These are phyloP conservation scores for Gracilinanus agilis DNA, from an alignment of 2,113 vertebrate species.

Conservation along the genomic window DNA sequence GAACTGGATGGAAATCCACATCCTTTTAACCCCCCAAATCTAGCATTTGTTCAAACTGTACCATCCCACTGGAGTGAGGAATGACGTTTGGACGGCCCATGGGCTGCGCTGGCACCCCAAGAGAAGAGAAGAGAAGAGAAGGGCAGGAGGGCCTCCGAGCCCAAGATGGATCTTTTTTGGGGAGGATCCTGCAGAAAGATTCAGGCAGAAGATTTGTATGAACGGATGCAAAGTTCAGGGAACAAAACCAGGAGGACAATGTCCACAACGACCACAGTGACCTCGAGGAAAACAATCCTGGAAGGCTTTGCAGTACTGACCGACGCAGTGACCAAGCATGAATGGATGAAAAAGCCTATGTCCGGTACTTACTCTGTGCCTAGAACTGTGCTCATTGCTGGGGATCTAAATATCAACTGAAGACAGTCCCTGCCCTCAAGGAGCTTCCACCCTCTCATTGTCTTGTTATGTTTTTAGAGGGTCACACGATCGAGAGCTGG, in stretches of 20 bases:
- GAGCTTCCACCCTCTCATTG: neutral
- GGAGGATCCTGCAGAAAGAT: neutral
- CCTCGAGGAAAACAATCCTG: too few species aligned
- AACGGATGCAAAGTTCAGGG: neutral
- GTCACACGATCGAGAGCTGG: too few species aligned
- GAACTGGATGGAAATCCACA: neutral
- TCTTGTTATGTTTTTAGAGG: neutral
- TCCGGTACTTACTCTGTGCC: neutral
- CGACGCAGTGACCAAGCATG: neutral
- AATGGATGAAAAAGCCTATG: neutral
- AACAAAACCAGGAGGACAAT: neutral
- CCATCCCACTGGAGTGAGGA: neutral
- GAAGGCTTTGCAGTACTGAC: neutral
- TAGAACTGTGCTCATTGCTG: neutral
- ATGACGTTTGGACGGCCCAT: neutral
- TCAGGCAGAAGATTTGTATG: neutral
- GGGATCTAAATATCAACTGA: neutral
- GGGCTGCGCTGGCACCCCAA: too few species aligned
- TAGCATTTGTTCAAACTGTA: neutral
- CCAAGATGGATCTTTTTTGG: neutral
- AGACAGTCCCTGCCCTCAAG: neutral
- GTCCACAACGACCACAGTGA: neutral
- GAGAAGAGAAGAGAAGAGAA: too few species aligned
- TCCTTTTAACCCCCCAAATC: neutral
- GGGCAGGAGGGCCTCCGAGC: neutral